Evolutionary conservation across 2,113 vertebrate species (phyloP).

Genomic region (Oryzias curvinotus): DNA sequence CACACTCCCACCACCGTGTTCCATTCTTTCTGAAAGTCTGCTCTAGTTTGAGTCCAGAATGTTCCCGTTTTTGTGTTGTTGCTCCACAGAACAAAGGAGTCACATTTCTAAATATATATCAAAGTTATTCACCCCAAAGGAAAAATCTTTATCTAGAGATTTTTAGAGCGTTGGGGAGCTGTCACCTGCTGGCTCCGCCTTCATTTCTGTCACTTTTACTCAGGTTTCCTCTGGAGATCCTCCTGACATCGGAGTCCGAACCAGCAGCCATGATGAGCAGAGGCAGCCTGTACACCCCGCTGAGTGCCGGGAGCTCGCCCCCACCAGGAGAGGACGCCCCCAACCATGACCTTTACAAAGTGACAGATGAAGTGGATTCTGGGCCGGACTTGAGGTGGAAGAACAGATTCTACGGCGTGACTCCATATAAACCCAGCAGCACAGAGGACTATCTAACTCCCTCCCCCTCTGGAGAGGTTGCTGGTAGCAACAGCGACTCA

Average conservation of each 20-base stretch:
- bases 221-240: too few species aligned
- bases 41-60: too few species aligned
- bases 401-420: conserved; percentile 30
- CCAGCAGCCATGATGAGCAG: conserved; percentile 56
- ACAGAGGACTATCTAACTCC: too few species aligned
- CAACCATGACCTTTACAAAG: conserved; percentile 72
- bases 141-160: too few species aligned
- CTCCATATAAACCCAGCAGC: conserved; percentile 6
- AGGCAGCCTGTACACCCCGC: conserved; percentile 63
- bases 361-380: conserved; percentile 40
- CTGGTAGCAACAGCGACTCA: conserved; percentile 28
- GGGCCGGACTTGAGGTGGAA: conserved; percentile 32
- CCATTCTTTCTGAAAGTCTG: too few species aligned
- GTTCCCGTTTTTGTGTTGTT: too few species aligned
- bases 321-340: conserved; percentile 43
- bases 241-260: conserved; percentile 7
- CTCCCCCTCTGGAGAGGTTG: conserved; percentile 22
- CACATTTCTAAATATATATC: too few species aligned
- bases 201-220: background rate
- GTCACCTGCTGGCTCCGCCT: background rate
- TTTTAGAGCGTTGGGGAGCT: background rate
- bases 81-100: too few species aligned
- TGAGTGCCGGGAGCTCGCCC: conserved; percentile 58
- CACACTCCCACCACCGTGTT: too few species aligned
- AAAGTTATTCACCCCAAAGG: too few species aligned